A percentile compares a stretch with the other conserved stretches of the same genome.
phyloP scores from a whole-genome alignment of 2,113 vertebrate species.

The Salminus brasiliensis region DNA sequence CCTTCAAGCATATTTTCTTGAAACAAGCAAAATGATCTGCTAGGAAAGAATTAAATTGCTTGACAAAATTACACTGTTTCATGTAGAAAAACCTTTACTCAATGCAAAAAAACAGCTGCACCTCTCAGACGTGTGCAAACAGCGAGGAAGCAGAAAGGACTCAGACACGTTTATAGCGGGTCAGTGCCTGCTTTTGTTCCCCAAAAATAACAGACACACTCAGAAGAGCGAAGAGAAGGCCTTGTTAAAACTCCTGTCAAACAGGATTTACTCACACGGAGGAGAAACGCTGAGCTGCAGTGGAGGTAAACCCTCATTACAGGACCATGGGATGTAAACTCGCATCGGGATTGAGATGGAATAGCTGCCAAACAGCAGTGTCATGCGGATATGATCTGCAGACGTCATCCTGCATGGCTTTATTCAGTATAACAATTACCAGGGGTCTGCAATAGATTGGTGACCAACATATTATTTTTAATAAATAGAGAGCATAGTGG shows the following conservation, averaged over 20 bases:
- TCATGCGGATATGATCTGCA: background rate
- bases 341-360: background rate
- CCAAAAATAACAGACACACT: constrained; percentile 5
- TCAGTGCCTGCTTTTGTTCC: background rate
- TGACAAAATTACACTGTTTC: too few species aligned
- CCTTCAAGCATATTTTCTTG: too few species aligned
- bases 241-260: background rate
- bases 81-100: too few species aligned
- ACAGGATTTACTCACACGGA: background rate
- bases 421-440: too few species aligned
- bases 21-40: too few species aligned
- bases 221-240: background rate
- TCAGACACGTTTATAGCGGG: background rate
- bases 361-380: background rate
- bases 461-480: too few species aligned
- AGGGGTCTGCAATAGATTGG: too few species aligned
- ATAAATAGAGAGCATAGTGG: too few species aligned
- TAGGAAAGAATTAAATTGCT: too few species aligned
- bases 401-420: too few species aligned
- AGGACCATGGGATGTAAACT: background rate
- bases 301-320: background rate
- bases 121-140: background rate
- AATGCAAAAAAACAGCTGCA: too few species aligned
- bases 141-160: background rate
- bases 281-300: background rate